Evolutionary conservation across 2,113 vertebrate species (phyloP).

Genomic region (Pseudopodoces humilis): DNA sequence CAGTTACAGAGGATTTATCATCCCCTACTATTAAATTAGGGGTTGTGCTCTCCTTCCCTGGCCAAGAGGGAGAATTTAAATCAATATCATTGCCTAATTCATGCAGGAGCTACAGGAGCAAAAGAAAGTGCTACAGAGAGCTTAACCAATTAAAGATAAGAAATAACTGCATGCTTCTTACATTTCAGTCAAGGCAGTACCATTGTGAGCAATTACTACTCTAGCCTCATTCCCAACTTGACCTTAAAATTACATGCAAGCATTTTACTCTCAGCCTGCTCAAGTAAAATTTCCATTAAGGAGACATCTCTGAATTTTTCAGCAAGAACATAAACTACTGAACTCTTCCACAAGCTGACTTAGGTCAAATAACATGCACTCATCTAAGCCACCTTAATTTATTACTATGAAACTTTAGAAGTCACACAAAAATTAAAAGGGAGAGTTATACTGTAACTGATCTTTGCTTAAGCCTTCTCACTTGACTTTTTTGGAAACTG

Average conservation of each 20-base stretch:
- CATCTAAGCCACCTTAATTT: neutral
- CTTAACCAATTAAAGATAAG: neutral
- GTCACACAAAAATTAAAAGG: neutral
- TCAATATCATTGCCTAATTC: neutral
- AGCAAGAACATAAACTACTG: neutral
- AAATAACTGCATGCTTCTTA: conserved; percentile 16
- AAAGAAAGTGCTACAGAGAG: neutral
- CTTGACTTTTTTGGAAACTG: neutral
- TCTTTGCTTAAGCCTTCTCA: neutral
- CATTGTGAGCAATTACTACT: neutral
- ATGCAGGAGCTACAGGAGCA: neutral
- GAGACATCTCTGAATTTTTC: neutral
- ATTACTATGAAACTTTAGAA: neutral
- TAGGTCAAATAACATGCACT: neutral
- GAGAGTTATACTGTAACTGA: neutral
- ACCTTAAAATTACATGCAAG: neutral
- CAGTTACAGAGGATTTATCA: neutral
- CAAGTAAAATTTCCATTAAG: neutral
- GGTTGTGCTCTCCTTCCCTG: neutral
- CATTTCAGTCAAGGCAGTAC: neutral
- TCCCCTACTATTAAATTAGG: neutral
- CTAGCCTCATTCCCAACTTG: neutral
- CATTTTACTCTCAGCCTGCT: neutral
- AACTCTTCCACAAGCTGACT: neutral
- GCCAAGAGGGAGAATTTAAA: neutral